Conservation (phyloP, 1,140 invertebrate genomes). For the Saccostrea glomerata region DNA sequence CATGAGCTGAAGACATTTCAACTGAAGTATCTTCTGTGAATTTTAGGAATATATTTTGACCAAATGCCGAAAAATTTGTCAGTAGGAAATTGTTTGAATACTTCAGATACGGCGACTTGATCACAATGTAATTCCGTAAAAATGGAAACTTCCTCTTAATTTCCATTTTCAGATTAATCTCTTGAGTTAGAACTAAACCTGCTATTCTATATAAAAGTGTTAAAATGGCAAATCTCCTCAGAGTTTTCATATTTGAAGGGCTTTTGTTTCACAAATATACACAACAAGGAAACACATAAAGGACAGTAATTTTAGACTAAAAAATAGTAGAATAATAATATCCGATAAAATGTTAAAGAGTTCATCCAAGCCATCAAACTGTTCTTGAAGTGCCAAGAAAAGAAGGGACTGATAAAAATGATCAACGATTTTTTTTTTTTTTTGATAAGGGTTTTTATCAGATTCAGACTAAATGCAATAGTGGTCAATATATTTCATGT, state of each 20-base stretch:
- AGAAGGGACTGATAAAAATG: too few relatives aligned
- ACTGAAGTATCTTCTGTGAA: background rate
- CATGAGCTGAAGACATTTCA: background rate
- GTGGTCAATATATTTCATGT: too few relatives aligned
- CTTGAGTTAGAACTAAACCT: background rate
- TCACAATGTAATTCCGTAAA: slow-evolving; percentile 8
- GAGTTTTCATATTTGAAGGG: background rate
- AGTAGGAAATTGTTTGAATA: background rate
- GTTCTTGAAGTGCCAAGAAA: too few relatives aligned
- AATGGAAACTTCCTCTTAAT: background rate
- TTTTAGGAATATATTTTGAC: background rate
- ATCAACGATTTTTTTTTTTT: too few relatives aligned
- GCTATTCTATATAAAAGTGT: background rate
- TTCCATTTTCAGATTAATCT: background rate
- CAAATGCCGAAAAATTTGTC: background rate
- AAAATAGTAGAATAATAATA: background rate
- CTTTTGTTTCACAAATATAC: background rate
- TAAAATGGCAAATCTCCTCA: background rate
- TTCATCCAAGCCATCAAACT: too few relatives aligned
- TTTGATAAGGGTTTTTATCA: too few relatives aligned
- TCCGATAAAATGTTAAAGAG: background rate
- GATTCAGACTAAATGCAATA: too few relatives aligned
- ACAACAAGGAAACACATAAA: background rate
- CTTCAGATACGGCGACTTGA: background rate
- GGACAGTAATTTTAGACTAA: background rate